Evolutionary conservation across 2,113 vertebrate species (phyloP).

Genomic region (Neogobius melanostomus): DNA sequence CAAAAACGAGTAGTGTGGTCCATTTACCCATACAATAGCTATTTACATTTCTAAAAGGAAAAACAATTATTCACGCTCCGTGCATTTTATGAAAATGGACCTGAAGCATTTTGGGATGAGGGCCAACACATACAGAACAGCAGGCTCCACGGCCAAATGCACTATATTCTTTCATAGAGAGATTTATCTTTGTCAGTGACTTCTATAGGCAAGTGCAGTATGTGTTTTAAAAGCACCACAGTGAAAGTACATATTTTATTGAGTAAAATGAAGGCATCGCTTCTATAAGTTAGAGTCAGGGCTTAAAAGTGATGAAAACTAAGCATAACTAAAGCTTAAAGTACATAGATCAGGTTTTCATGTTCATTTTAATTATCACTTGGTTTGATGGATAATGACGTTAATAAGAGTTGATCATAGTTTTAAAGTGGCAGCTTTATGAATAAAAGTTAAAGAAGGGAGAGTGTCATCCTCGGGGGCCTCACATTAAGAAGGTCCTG

Average conservation of each 20-base stretch:
- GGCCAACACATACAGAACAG: conserved; percentile 3
- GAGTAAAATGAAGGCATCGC: neutral
- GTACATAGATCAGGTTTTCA: too few relatives aligned
- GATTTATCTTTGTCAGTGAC: neutral
- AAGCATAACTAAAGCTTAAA: neutral
- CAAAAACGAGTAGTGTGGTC: too few relatives aligned
- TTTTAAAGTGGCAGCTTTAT: too few relatives aligned
- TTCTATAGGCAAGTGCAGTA: neutral
- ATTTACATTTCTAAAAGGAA: neutral
- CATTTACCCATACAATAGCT: neutral
- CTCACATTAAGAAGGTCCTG: too few relatives aligned
- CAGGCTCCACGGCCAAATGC: conserved; percentile 1
- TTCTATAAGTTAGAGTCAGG: too few relatives aligned
- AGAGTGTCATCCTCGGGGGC: too few relatives aligned
- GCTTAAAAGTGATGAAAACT: neutral
- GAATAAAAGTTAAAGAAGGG: too few relatives aligned
- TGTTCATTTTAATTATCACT: too few relatives aligned
- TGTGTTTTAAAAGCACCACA: too few relatives aligned
- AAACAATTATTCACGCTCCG: neutral
- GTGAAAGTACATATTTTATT: neutral
- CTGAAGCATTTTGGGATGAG: neutral
- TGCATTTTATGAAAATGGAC: neutral
- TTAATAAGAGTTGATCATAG: too few relatives aligned
- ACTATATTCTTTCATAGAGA: neutral
- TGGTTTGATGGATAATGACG: too few relatives aligned